These are phyloP conservation scores for Sigmodon hispidus DNA, from an alignment of 2,113 vertebrate species.

Conservation along the genomic window DNA sequence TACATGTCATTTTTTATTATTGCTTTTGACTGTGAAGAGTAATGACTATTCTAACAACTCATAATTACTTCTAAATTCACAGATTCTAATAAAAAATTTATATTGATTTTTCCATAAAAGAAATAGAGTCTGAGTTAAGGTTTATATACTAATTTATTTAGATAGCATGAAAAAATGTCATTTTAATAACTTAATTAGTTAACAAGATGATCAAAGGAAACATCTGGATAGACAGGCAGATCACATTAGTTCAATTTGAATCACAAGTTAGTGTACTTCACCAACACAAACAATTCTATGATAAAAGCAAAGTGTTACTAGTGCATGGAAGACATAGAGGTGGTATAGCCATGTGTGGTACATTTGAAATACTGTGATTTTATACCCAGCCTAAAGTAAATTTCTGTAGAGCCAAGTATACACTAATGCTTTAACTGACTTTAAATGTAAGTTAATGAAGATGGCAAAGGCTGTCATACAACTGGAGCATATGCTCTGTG, in stretches of 20 bases:
- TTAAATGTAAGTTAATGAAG: not conserved
- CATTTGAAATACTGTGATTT: conserved; percentile 16
- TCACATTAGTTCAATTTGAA: conserved; percentile 10
- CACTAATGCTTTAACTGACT: not conserved
- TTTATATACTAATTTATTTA: conserved; percentile 54
- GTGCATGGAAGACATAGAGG: not conserved
- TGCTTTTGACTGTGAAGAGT: conserved; percentile 48
- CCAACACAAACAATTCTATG: not conserved
- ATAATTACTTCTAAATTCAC: conserved; percentile 43
- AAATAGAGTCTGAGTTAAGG: conserved; percentile 3
- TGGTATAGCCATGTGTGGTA: not conserved
- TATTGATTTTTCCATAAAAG: conserved; percentile 8
- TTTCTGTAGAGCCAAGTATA: not conserved
- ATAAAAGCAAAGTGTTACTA: not conserved
- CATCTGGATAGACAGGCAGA: not conserved
- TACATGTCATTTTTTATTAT: not conserved
- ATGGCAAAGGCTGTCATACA: not conserved
- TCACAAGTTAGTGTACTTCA: not conserved
- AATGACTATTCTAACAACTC: not conserved
- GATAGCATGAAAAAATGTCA: conserved; percentile 24
- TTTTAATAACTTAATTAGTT: conserved; percentile 47
- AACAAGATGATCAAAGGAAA: conserved; percentile 30
- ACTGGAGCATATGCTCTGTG: not conserved
- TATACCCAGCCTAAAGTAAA: not conserved
- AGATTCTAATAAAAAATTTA: conserved; percentile 36